Percentiles rank a stretch among this genome's conserved stretches.
Conservation (phyloP, 2,888 invertebrate genomes). For the Lasioglossum malachurum region DNA sequence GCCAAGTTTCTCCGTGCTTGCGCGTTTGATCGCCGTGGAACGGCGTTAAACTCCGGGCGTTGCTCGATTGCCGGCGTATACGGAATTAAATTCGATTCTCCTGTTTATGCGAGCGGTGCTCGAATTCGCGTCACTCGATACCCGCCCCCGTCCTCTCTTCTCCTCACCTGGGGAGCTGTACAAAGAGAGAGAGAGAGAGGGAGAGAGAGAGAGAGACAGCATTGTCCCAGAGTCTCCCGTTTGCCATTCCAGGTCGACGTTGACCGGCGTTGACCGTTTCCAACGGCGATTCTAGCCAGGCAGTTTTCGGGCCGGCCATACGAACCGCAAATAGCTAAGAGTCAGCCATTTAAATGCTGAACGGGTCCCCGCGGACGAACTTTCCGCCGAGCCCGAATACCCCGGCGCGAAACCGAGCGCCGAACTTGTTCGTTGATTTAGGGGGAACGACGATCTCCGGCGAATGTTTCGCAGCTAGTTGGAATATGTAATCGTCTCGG, state of each 20-base stretch:
- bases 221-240: background rate
- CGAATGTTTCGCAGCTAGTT: slow-evolving; percentile 16
- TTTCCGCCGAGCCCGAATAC: background rate
- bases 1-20: background rate
- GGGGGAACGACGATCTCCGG: slow-evolving; percentile 3
- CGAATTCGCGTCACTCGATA: background rate
- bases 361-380: slow-evolving; percentile 14
- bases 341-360: slow-evolving; percentile 16
- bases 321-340: slow-evolving; percentile 17
- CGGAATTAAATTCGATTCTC: slow-evolving; percentile 20
- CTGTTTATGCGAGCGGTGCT: background rate
- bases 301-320: slow-evolving; percentile 8
- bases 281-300: background rate
- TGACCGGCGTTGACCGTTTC: background rate
- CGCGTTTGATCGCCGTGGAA: background rate
- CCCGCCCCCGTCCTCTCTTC: background rate
- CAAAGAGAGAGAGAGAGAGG: background rate
- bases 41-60: background rate
- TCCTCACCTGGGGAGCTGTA: background rate
- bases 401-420: slow-evolving; percentile 7
- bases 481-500: slow-evolving; percentile 8
- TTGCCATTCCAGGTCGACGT: background rate
- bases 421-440: slow-evolving; percentile 20
- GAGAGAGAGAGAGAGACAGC: background rate
- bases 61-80: slow-evolving; percentile 1